Evolutionary conservation across 2,797 vertebrate species (phyloP).

Genomic region (Acestrorhynchus altus): DNA sequence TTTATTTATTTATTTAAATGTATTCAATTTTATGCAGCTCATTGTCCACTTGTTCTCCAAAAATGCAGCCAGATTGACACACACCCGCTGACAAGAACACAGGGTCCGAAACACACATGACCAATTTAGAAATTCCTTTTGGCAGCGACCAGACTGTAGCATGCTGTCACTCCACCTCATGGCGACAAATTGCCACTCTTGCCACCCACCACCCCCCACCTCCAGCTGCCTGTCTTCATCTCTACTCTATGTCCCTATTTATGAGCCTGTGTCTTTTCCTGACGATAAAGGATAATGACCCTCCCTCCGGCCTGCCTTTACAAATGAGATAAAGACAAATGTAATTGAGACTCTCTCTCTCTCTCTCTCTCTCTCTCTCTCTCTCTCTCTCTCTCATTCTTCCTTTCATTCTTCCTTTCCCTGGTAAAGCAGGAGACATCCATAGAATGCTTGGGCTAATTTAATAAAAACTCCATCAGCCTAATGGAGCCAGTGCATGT

Average conservation of each 20-base stretch:
- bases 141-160: conserved; percentile 28
- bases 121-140: conserved; percentile 57
- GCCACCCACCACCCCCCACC: conserved; percentile 10
- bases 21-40: no score
- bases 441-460: conserved; percentile 59
- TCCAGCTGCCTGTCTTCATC: conserved; percentile 40
- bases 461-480: conserved; percentile 66
- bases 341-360: conserved; percentile 71
- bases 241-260: conserved; percentile 59
- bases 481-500: conserved; percentile 59
- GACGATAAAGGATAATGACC: conserved; percentile 69
- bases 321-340: conserved; percentile 84
- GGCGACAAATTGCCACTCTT: conserved; percentile 43
- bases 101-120: conserved; percentile 37
- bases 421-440: conserved; percentile 52
- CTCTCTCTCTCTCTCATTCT: conserved; percentile 11
- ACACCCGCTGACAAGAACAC: conserved; percentile 47
- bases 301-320: conserved; percentile 66
- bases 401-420: conserved; percentile 12
- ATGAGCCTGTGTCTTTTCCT: conserved; percentile 71
- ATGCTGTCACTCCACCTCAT: conserved; percentile 41
- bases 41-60: background rate
- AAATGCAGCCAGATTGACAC: conserved; percentile 31
- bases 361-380: conserved; percentile 37
- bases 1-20: no score